A percentile compares a stretch with the other conserved stretches of the same genome.
phyloP scores from a whole-genome alignment of 2,888 invertebrate species.

The Platycheirus rosarum region DNA sequence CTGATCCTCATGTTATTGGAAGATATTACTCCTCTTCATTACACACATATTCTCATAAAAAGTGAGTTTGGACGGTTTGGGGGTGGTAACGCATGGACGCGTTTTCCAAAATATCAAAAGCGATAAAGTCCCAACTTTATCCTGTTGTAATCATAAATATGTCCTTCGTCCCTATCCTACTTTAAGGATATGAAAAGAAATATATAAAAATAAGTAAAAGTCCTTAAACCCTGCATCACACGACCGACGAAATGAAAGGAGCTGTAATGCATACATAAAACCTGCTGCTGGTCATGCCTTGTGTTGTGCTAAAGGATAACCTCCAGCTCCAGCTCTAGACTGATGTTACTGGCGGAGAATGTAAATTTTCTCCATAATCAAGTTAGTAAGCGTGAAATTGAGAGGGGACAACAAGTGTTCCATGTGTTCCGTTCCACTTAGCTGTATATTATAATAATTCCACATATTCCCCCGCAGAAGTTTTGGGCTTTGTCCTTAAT shows the following conservation, averaged over 20 bases:
- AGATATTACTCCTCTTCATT: slow-evolving; percentile 61
- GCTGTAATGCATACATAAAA: slow-evolving; percentile 72
- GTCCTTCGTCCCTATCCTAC: slow-evolving; percentile 26
- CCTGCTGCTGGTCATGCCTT: slow-evolving; percentile 61
- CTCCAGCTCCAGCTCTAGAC: too few species aligned
- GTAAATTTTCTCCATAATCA: slow-evolving; percentile 61
- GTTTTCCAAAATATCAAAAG: slow-evolving; percentile 54
- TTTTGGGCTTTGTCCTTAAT: slow-evolving; percentile 56
- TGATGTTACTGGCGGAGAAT: slow-evolving; percentile 49
- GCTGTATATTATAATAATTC: slow-evolving; percentile 17
- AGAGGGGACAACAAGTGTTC: slow-evolving; percentile 50
- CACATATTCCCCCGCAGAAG: neutral
- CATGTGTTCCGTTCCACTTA: too few species aligned
- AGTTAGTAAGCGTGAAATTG: slow-evolving; percentile 71
- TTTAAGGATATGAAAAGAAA: slow-evolving; percentile 16
- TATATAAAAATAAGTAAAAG: too few species aligned
- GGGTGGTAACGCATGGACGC: slow-evolving; percentile 60
- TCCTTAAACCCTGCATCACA: slow-evolving; percentile 31
- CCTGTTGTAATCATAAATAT: slow-evolving; percentile 73
- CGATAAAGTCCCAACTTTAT: slow-evolving; percentile 72
- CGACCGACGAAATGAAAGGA: slow-evolving; percentile 48
- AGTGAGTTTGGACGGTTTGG: neutral
- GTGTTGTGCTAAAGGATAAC: slow-evolving; percentile 20
- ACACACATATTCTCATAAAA: slow-evolving; percentile 36
- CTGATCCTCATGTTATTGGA: slow-evolving; percentile 19